A percentile compares a stretch with the other conserved stretches of the same genome.
Evolutionary conservation across 2,888 invertebrate species (phyloP).

Genomic region (Drepanosiphum platanoidis): DNA sequence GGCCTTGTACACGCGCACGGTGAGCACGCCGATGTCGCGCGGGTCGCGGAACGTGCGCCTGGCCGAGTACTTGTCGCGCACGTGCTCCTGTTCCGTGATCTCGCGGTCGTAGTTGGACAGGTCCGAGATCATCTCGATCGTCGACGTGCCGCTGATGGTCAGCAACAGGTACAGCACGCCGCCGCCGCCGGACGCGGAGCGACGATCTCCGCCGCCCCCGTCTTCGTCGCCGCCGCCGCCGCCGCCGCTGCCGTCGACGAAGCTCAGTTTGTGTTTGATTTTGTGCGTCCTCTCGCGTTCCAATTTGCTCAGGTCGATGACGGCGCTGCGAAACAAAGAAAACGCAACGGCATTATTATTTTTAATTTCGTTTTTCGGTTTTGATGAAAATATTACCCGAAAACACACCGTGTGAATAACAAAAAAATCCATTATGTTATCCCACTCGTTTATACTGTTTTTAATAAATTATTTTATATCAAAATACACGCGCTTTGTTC

Average conservation of each 20-base stretch:
- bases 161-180: constrained; percentile 84
- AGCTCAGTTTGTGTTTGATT: constrained; percentile 89
- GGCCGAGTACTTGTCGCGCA: constrained; percentile 71
- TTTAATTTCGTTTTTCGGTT: not conserved
- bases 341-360: not conserved
- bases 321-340: constrained; percentile 69
- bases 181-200: constrained; percentile 84
- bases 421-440: no score
- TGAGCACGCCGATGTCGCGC: constrained; percentile 91
- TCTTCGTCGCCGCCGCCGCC: constrained; percentile 92
- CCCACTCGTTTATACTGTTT: no score
- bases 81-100: constrained; percentile 73
- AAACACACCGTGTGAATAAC: no score
- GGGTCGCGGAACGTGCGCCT: constrained; percentile 77
- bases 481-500: no score
- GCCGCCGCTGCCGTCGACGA: constrained; percentile 74
- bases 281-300: constrained; percentile 92
- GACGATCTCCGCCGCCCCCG: constrained; percentile 89
- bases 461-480: no score
- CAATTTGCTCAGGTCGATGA: constrained; percentile 82
- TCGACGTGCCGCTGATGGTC: constrained; percentile 94
- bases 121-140: constrained; percentile 90
- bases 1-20: constrained; percentile 83
- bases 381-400: no score
- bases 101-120: constrained; percentile 78